These are phyloP conservation scores for Pteronotus mesoamericanus DNA, from an alignment of 2,797 vertebrate species.

Conservation along the genomic window DNA sequence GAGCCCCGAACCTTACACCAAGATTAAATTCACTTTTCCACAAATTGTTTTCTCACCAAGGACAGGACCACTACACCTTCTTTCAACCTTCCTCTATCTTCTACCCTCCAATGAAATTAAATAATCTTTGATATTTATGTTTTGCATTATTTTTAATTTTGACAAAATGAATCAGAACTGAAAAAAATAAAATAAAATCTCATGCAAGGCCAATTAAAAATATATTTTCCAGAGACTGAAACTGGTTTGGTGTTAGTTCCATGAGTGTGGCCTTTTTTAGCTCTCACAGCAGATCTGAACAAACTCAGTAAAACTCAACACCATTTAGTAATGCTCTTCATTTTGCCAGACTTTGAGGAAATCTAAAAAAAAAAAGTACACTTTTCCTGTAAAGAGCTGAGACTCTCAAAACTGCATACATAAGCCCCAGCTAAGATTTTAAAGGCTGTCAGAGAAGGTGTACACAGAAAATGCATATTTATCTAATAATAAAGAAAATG, in stretches of 20 bases:
- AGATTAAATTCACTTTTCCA: background rate
- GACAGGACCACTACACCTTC: background rate
- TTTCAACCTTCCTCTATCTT: background rate
- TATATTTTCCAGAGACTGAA: background rate
- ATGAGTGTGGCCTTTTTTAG: background rate
- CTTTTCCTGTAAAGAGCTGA: background rate
- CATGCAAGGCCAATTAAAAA: background rate
- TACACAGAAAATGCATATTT: background rate
- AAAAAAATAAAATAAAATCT: background rate
- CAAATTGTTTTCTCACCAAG: background rate
- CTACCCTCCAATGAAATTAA: background rate
- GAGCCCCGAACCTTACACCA: background rate
- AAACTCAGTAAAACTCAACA: background rate
- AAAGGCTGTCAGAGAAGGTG: background rate
- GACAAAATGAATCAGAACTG: background rate
- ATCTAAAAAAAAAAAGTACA: background rate
- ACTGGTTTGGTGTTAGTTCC: background rate
- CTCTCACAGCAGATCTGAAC: background rate
- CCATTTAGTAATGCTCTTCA: background rate
- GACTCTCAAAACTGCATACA: background rate
- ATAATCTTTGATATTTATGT: background rate
- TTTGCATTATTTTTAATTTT: constrained; percentile 25
- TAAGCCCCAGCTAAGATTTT: background rate
- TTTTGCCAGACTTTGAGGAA: background rate
- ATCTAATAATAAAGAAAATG: background rate